Conservation (phyloP, 2,113 vertebrate species). For the Cyanoderma ruficeps region DNA sequence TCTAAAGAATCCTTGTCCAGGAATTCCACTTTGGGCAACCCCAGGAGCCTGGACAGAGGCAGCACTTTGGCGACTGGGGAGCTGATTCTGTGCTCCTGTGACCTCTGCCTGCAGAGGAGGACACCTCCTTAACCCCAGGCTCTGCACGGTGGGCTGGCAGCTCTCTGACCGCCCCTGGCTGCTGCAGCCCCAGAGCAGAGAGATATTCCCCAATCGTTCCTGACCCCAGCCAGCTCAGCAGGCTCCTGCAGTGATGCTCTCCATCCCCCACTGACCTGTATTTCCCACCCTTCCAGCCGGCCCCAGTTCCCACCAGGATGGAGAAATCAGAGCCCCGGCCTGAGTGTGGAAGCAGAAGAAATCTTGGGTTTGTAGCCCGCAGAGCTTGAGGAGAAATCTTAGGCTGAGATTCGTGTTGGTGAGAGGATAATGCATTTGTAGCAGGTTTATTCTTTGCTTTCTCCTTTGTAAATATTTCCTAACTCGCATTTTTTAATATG, state of each 20-base stretch:
- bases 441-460: not conserved
- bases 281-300: not conserved
- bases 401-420: constrained; percentile 13
- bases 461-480: not conserved
- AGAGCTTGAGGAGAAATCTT: not conserved
- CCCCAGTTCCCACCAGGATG: not conserved
- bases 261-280: accelerated
- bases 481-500: not conserved
- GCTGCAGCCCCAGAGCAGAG: not conserved
- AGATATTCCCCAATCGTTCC: not conserved
- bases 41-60: not conserved
- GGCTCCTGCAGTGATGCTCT: not conserved
- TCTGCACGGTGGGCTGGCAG: too few species aligned
- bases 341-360: not conserved
- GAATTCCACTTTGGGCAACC: not conserved
- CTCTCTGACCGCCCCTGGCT: not conserved
- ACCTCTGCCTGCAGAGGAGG: not conserved
- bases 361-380: not conserved
- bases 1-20: not conserved
- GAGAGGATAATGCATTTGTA: not conserved
- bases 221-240: not conserved
- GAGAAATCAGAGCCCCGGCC: not conserved
- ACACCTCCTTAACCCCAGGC: not conserved
- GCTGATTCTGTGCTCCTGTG: not conserved
- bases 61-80: not conserved